Base-by-base conservation (phyloP, 2,888 invertebrate genomes). In the Ichneumoninae sp. region DNA sequence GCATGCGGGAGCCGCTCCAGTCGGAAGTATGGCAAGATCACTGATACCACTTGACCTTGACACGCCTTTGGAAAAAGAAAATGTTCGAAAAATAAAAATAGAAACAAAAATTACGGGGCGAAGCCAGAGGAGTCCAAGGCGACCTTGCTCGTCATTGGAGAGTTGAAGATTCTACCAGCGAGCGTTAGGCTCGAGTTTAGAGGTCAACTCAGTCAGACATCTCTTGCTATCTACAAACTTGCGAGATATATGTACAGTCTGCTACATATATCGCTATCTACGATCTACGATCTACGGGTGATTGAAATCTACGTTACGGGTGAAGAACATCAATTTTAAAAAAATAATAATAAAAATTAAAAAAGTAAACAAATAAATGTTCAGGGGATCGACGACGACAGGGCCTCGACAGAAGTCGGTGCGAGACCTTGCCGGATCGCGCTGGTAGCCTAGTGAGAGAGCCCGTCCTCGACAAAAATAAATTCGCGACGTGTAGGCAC, bases 401-500 rank as follows among this genome's bases (percentile, higher is more conserved):
- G 6, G 22, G 5, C 26, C 13, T 16, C 13, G 16, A 26, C 7
- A 16, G 33, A 33, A 16, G 16, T 63, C 2, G 13, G 30, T 68
- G 50, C 40, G 44, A 33, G 54, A 52, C 73, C 73, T 69, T 60
- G 73, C 57, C 68, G 66, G 40, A 3, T 63, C 36, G 76, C 33
- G 73, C 73, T 40, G 68, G 19, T 52, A 69, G 75, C 65, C 47
- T 44, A 19, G 47, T 44, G 33, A 10, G 50, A 74, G 74, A 70
- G 63, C 68, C 75, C 47, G 83, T 76, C 85, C 85, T 83, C 83
- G 85, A 83, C 83, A 10, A 47, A 83, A 83, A 83, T 85, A 85
- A 73, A 80, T 83, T 80, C 63, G 66, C 71, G 57, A 68, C 50
- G 47, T 40, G 44, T 65, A 77, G 65, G 16, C 33, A 80, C 50